Evolutionary conservation across 2,113 vertebrate genomes (phyloP).

Genomic region (Tautogolabrus adspersus): DNA sequence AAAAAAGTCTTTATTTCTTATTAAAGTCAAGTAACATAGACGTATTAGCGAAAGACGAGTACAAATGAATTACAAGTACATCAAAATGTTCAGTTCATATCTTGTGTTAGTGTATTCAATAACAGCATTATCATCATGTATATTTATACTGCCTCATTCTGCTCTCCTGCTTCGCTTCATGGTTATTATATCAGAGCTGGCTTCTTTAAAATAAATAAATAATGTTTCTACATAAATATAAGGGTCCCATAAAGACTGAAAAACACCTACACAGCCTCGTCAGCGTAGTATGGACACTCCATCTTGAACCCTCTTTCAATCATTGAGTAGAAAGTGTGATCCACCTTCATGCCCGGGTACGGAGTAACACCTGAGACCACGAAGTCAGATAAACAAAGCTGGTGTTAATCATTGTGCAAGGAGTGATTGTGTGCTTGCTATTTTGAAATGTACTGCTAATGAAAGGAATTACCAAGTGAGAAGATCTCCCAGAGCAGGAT

Average conservation of each 20-base stretch:
- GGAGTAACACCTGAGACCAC: constrained; percentile 90
- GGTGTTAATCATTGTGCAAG: not conserved
- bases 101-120: too few relatives aligned
- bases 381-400: not conserved
- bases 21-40: too few relatives aligned
- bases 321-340: constrained; percentile 91
- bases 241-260: not conserved
- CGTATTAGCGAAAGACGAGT: too few relatives aligned
- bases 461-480: constrained; percentile 88
- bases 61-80: too few relatives aligned
- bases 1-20: too few relatives aligned
- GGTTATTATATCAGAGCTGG: not conserved
- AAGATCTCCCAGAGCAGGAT: constrained; percentile 99
- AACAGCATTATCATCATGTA: too few relatives aligned
- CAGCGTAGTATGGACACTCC: constrained; percentile 93
- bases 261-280: constrained; percentile 88
- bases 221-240: not conserved
- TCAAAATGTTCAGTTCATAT: too few relatives aligned
- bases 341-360: constrained; percentile 94
- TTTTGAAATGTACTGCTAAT: not conserved
- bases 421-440: not conserved
- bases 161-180: not conserved
- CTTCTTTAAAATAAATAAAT: not conserved
- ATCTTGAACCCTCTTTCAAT: constrained; percentile 95
- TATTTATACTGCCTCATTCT: not conserved